Conservation (phyloP, 1,140 invertebrate species). For the Drosophila suzukii region DNA sequence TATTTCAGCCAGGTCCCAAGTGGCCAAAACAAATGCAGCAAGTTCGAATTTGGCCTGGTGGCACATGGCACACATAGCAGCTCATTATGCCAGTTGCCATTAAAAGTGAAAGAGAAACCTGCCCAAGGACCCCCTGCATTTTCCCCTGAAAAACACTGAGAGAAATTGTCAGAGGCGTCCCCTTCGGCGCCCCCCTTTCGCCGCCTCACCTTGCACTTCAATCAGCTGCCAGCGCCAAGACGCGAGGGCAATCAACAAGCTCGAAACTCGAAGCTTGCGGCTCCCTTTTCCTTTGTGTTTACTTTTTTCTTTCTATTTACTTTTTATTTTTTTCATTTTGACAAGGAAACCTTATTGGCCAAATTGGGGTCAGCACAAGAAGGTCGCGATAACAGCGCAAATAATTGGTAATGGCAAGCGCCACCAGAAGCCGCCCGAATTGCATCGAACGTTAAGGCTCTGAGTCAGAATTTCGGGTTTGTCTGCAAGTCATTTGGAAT, state of each 20-base stretch:
- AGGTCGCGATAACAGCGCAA: conserved; percentile 78
- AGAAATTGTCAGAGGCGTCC: conserved; percentile 44
- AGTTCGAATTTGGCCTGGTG: conserved; percentile 30
- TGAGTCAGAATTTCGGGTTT: conserved; percentile 30
- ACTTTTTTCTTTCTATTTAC: conserved; percentile 2
- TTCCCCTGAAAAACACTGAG: conserved; percentile 26
- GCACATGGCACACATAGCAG: conserved; percentile 54
- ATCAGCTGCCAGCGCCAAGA: conserved; percentile 53
- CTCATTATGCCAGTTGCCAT: conserved; percentile 75
- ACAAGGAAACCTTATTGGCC: conserved; percentile 66
- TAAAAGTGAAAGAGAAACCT: conserved; percentile 68
- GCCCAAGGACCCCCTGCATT: conserved; percentile 19
- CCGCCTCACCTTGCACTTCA: conserved; percentile 66
- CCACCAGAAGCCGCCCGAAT: conserved; percentile 53
- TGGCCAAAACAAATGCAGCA: conserved; percentile 62
- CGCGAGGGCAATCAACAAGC: conserved; percentile 59
- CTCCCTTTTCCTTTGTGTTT: conserved; percentile 25
- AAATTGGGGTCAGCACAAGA: conserved; percentile 76
- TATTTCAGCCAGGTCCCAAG: conserved; percentile 49
- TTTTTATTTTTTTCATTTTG: conserved; percentile 5
- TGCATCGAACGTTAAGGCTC: conserved; percentile 71
- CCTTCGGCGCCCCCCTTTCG: background rate
- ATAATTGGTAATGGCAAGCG: conserved; percentile 73
- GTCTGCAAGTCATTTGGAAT: conserved; percentile 31
- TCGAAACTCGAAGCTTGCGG: conserved; percentile 30